Evolutionary conservation across 2,113 vertebrate genomes (phyloP).

Genomic region (Tiliqua scincoides): DNA sequence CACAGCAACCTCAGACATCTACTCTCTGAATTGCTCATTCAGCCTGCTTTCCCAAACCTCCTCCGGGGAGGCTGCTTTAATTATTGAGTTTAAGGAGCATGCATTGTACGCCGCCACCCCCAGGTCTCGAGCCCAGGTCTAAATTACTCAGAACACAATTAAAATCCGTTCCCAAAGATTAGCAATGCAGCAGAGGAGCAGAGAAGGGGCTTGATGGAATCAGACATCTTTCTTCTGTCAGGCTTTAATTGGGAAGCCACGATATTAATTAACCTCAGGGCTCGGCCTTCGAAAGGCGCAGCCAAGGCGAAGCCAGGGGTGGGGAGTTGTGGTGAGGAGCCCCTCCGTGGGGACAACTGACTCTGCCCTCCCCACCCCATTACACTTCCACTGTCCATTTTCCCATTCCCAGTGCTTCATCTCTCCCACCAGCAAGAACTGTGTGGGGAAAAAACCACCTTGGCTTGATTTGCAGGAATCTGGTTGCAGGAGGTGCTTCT

Average conservation of each 20-base stretch:
- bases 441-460: too few relatives aligned
- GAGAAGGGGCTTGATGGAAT: slow-evolving; percentile 42
- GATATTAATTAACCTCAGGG: slow-evolving; percentile 56
- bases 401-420: too few relatives aligned
- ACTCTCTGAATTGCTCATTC: not conserved
- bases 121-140: slow-evolving; percentile 3
- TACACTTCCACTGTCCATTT: too few relatives aligned
- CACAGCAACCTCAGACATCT: not conserved
- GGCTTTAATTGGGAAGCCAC: slow-evolving; percentile 51
- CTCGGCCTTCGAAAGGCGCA: accelerated
- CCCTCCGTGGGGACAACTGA: too few relatives aligned
- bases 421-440: too few relatives aligned
- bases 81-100: slow-evolving; percentile 30
- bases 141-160: slow-evolving; percentile 51
- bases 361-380: too few relatives aligned
- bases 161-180: slow-evolving; percentile 42
- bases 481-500: too few relatives aligned
- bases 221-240: slow-evolving; percentile 44
- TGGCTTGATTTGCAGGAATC: too few relatives aligned
- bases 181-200: slow-evolving; percentile 50
- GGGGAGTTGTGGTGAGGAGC: not conserved
- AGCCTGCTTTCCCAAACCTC: not conserved
- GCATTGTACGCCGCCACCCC: not conserved
- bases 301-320: not conserved
- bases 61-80: slow-evolving; percentile 13